These are phyloP conservation scores for Eriosoma lanigerum DNA, from an alignment of 1,140 invertebrate species.

Conservation along the genomic window DNA sequence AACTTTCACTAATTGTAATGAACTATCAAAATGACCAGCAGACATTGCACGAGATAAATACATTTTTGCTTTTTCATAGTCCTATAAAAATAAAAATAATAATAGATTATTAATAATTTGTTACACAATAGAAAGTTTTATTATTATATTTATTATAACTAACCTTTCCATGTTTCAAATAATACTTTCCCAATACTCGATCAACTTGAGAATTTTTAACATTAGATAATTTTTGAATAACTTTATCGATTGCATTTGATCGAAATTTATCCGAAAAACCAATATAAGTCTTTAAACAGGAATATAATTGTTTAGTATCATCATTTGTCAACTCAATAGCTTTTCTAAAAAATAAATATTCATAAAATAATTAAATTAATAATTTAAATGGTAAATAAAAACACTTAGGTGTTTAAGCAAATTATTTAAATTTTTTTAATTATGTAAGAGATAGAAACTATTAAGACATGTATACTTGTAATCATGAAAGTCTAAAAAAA, in stretches of 20 bases:
- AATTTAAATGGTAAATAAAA: no score
- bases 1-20: not conserved
- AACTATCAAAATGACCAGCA: not conserved
- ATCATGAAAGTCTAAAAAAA: no score
- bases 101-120: not conserved
- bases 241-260: not conserved
- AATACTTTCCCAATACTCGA: slow-evolving; percentile 3
- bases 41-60: slow-evolving; percentile 1
- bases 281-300: not conserved
- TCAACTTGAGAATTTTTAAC: not conserved
- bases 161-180: not conserved
- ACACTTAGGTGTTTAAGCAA: no score
- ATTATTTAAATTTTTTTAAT: no score
- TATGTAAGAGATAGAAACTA: no score
- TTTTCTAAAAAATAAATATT: not conserved
- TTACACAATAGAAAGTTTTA: not conserved
- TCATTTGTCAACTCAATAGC: not conserved
- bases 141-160: not conserved
- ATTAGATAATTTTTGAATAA: not conserved
- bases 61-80: not conserved
- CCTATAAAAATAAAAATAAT: not conserved
- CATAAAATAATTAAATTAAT: no score
- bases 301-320: not conserved
- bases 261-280: not conserved
- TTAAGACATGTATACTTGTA: no score